Base-by-base conservation (phyloP, 2,113 vertebrate genomes). In the Anoura caudifer region DNA sequence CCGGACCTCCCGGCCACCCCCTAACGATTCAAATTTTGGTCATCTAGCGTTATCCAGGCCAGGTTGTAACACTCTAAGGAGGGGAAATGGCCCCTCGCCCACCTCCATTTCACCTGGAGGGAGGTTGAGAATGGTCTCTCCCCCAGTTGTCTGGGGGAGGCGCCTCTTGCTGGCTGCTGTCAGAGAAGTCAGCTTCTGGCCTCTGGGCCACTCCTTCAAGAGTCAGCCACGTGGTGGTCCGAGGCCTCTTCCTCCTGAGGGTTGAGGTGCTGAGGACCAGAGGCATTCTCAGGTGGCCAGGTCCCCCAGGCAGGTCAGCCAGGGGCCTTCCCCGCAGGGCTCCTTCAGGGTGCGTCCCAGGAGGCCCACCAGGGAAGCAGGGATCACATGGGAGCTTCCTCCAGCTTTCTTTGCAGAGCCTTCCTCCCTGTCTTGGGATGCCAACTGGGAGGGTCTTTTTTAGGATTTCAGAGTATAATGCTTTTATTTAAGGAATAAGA, bases 21-120 rank as follows among this genome's bases (percentile, higher is more conserved):
- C 98, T 96, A 99, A 99, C 98, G 98, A 95, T 99, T 99, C 14
- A 43, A 14, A 5, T 26, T 19, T 24, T 7, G 72, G 43, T 56
- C 52, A 38, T 1, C n/a, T 24, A 16, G 26, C 2, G 1, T 38
- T 52, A 56, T 36, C 98, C 95, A 7, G 43, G n/a, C 33, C 14
- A 99, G 96, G 0, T 94, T 96, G 63, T 98, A 99, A 33, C 98
- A 97, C 38, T 20, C 38, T 31, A 14, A 4, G 43, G 20, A 12
- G 9, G 14, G 10, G 52, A 38, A 45, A 26, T 14, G 19, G 26
- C 31, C 26, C 19, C 7, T 59, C 7, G 31, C 8, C 19, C 8
- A 2, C 38, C 28, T 73, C 19, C 52, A 24, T 7, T n/a, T 22
- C 31, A 3, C 47, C 50, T 80, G 1, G n/a, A 26, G 50, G 33